Base-by-base conservation (phyloP, 2,888 invertebrate genomes). In the Sminthurinus aureus region DNA sequence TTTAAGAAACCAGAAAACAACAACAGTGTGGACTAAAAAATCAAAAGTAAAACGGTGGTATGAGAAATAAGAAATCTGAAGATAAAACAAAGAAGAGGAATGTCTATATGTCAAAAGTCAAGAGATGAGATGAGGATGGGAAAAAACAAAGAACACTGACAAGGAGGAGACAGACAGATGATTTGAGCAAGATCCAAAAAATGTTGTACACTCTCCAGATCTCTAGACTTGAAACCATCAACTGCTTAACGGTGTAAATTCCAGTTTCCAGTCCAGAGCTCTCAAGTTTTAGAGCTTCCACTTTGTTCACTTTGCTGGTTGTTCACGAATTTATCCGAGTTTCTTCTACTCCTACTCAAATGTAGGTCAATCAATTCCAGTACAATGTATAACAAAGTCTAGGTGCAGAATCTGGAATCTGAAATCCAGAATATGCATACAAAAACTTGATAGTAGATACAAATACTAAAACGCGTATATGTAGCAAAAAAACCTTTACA, bases 331-430 rank as follows among this genome's bases (percentile, higher is more conserved):
- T 69, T 20, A 24, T 26, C 79, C 66, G 26, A 22, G 0, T 50
- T 79, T 74, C 74, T 20, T n/a, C 50, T 15, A 38, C 38, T 38
- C 38, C 38, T 38, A 38, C 38, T 22, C 18, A n/a, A 58, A 82
- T 50, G 76, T 77, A 78, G 82, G 82, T 82, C 82, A 71, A 82
- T 82, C 82, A 82, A 82, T 82, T 78, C 67, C 51, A 26, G 24
- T 38, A 38, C 38, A 38, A 38, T 38, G 38, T 38, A 38, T 38
- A 38, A 38, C 6, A n/a, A n/a, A n/a, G 38, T 38, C 1, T 38
- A 38, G 6, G 38, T 38, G 3, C 38, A 38, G 38, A 6, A 38
- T 38, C 38, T 38, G 38, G 38, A 38, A 38, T 38, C 38, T 38
- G 6, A 38, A 38, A 38, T 6, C 38, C 38, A 4, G 1, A 6